Evolutionary conservation across 2,113 vertebrate species (phyloP).

Genomic region (Odontophorus gujanensis): DNA sequence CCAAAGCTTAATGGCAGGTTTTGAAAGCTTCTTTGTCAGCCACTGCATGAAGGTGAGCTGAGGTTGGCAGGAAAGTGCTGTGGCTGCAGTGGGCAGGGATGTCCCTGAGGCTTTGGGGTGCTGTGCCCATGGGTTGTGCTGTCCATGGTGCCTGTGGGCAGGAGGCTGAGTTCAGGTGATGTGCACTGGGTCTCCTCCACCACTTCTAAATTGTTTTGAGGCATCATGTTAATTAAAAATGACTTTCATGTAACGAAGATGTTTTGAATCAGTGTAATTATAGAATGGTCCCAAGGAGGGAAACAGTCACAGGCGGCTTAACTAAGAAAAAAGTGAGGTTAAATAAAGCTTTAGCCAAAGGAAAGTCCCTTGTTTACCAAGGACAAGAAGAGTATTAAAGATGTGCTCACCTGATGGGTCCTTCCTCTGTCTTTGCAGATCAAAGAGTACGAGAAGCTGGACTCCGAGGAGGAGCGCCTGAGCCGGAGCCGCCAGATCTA

Average conservation of each 20-base stretch:
- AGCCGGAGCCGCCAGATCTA: conserved; percentile 93
- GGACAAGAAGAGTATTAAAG: background rate
- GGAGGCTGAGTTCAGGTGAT: background rate
- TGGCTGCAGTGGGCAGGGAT: background rate
- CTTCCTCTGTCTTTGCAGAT: conserved; percentile 75
- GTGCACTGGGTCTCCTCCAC: background rate
- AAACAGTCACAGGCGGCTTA: background rate
- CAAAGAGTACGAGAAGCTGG: conserved; percentile 95
- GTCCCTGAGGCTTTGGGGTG: background rate
- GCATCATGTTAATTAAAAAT: conserved; percentile 37
- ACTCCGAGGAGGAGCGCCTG: conserved; percentile 91
- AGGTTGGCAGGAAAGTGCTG: background rate
- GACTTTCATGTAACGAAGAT: conserved; percentile 14
- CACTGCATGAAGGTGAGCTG: background rate
- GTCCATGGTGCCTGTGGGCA: background rate
- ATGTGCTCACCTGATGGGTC: background rate
- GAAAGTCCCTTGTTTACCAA: background rate
- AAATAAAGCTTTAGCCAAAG: background rate
- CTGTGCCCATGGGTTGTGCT: background rate
- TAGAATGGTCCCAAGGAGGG: background rate
- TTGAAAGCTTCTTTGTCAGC: background rate
- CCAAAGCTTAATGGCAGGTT: background rate
- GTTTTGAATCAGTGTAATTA: conserved; percentile 42
- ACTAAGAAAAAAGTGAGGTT: background rate
- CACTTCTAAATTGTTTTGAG: background rate